These are phyloP conservation scores for Chloroclystis v-ata DNA, from an alignment of 2,888 invertebrate species.

Conservation along the genomic window DNA sequence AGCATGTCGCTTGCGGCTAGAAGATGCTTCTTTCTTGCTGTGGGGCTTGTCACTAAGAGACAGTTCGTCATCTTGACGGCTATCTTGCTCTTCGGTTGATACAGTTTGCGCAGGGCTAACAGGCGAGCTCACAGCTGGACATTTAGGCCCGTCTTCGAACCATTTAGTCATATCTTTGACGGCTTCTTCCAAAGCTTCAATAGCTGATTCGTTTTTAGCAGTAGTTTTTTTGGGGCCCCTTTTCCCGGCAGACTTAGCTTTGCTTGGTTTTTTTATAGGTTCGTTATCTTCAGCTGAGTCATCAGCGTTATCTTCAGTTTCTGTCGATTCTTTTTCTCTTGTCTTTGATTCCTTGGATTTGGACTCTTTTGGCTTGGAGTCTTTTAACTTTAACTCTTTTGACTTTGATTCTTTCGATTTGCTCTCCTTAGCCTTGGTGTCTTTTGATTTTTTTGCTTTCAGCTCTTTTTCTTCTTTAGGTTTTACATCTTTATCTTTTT, in stretches of 20 bases:
- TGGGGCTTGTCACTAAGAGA: constrained; percentile 56
- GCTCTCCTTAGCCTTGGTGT: constrained; percentile 32
- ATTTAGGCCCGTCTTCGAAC: constrained; percentile 90
- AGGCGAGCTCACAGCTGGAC: constrained; percentile 86
- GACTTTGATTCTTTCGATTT: constrained; percentile 12
- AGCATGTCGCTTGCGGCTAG: constrained; percentile 66
- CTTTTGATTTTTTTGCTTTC: constrained; percentile 39
- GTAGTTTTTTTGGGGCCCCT: constrained; percentile 65
- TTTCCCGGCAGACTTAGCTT: constrained; percentile 41
- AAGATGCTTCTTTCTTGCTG: constrained; percentile 53
- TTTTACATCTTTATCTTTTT: background rate
- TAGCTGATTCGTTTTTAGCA: constrained; percentile 77
- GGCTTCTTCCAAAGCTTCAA: constrained; percentile 80
- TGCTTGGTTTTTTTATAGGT: constrained; percentile 34
- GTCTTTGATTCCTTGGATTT: constrained; percentile 9
- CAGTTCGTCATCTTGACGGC: constrained; percentile 64
- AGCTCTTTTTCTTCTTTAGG: constrained; percentile 43
- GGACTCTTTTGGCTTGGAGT: constrained; percentile 1
- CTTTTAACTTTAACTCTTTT: too few species aligned
- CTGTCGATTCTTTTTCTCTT: constrained; percentile 25
- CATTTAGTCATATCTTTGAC: constrained; percentile 93
- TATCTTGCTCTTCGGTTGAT: constrained; percentile 79
- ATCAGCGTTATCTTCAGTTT: constrained; percentile 28
- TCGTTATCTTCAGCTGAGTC: constrained; percentile 35
- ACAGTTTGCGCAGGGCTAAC: constrained; percentile 85